Conservation (phyloP, 2,113 vertebrate species). For the Grallaria varia region DNA sequence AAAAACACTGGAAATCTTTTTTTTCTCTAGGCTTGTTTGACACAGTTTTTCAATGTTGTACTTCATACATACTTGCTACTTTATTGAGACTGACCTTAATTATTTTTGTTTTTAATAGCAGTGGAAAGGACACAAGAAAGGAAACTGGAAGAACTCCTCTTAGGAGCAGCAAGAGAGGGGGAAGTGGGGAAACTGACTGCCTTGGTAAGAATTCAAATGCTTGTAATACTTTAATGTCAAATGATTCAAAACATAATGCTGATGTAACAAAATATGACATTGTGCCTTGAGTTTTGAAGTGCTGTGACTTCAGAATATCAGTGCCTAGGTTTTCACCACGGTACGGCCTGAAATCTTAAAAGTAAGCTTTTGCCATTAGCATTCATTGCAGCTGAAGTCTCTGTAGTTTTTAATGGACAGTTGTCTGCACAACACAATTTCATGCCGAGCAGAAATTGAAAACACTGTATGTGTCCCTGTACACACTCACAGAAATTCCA, state of each 20-base stretch:
- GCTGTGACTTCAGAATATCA: neutral
- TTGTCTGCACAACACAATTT: neutral
- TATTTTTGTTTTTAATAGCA: slow-evolving; percentile 68
- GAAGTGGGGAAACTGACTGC: slow-evolving; percentile 75
- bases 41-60: neutral
- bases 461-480: rapidly evolving
- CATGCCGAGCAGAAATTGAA: neutral
- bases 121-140: slow-evolving; percentile 87
- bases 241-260: neutral
- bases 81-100: neutral
- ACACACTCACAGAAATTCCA: rapidly evolving
- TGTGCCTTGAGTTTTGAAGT: neutral
- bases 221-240: neutral
- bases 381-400: neutral
- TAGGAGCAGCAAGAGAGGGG: slow-evolving; percentile 87
- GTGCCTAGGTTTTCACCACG: neutral
- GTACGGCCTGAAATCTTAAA: neutral
- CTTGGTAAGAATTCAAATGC: slow-evolving; percentile 76
- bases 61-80: neutral
- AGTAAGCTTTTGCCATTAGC: neutral
- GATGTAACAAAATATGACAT: neutral
- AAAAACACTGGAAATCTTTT: neutral
- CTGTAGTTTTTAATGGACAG: neutral
- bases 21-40: neutral
- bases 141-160: slow-evolving; percentile 82